Conservation (phyloP, 2,888 invertebrate genomes). For the Lasioglossum figueresi region DNA sequence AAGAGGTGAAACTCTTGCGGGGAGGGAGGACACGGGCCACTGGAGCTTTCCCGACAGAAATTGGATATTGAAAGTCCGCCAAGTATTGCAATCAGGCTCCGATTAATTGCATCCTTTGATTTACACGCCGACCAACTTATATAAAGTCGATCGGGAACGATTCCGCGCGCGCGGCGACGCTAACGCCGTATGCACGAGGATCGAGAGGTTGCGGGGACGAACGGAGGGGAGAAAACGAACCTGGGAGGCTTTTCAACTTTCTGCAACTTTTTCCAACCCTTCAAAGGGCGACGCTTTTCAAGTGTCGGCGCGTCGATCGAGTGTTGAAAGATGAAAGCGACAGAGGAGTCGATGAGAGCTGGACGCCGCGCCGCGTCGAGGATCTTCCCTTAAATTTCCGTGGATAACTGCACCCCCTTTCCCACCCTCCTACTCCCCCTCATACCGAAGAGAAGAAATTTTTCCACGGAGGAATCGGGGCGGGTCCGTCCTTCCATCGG, state of each 20-base stretch:
- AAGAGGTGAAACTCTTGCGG: conserved; percentile 3
- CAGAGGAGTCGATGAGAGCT: conserved; percentile 26
- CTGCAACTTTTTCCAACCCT: conserved; percentile 61
- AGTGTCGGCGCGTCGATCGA: conserved; percentile 41
- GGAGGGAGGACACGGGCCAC: neutral
- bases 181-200: conserved; percentile 12
- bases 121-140: conserved; percentile 71
- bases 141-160: conserved; percentile 68
- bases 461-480: neutral
- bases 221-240: neutral
- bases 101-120: conserved; percentile 78
- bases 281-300: conserved; percentile 62
- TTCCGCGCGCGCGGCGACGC: conserved; percentile 39
- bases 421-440: neutral
- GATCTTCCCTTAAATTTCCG: conserved; percentile 45
- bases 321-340: conserved; percentile 18
- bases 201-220: neutral
- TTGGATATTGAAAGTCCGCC: conserved; percentile 73
- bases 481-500: neutral
- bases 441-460: neutral
- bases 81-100: conserved; percentile 76
- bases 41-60: conserved; percentile 46
- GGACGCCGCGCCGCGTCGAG: conserved; percentile 1
- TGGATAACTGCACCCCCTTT: neutral
- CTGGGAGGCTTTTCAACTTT: conserved; percentile 31